Evolutionary conservation across 1,140 invertebrate genomes (phyloP).

Genomic region (Drosophila watanabei): DNA sequence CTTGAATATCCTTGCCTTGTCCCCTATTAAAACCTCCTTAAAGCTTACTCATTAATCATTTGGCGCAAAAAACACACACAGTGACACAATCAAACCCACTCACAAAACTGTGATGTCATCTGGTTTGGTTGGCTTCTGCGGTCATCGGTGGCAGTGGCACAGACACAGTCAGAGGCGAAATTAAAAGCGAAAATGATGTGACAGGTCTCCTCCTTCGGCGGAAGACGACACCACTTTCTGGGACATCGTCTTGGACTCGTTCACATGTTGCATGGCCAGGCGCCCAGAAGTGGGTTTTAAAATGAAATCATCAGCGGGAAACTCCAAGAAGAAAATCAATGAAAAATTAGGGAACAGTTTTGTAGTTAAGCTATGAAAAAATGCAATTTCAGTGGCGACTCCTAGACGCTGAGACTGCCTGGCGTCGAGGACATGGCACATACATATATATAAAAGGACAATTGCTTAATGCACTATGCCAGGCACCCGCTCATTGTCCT

Average conservation of each 20-base stretch:
- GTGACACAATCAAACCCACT: constrained; percentile 50
- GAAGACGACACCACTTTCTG: constrained; percentile 1
- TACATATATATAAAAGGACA: constrained; percentile 33
- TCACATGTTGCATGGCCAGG: constrained; percentile 71
- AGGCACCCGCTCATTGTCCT: constrained; percentile 16
- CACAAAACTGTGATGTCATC: constrained; percentile 72
- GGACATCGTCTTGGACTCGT: constrained; percentile 28
- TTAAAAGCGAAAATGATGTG: constrained; percentile 69
- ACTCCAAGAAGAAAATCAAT: constrained; percentile 61
- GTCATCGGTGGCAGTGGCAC: constrained; percentile 35
- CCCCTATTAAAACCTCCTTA: background rate
- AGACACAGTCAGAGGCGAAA: constrained; percentile 39
- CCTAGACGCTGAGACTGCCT: constrained; percentile 46
- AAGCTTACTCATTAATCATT: constrained; percentile 50
- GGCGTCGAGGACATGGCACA: constrained; percentile 54
- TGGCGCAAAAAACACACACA: constrained; percentile 15
- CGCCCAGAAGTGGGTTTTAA: constrained; percentile 24
- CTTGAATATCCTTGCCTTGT: constrained; percentile 7
- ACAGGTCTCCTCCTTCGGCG: constrained; percentile 13
- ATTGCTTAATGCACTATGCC: constrained; percentile 64
- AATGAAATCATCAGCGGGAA: constrained; percentile 69
- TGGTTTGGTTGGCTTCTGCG: constrained; percentile 47
- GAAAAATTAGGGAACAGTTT: constrained; percentile 49
- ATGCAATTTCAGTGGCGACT: constrained; percentile 70
- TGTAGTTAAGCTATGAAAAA: constrained; percentile 41